Conservation (phyloP, 2,113 vertebrate species). For the Podarcis raffonei region DNA sequence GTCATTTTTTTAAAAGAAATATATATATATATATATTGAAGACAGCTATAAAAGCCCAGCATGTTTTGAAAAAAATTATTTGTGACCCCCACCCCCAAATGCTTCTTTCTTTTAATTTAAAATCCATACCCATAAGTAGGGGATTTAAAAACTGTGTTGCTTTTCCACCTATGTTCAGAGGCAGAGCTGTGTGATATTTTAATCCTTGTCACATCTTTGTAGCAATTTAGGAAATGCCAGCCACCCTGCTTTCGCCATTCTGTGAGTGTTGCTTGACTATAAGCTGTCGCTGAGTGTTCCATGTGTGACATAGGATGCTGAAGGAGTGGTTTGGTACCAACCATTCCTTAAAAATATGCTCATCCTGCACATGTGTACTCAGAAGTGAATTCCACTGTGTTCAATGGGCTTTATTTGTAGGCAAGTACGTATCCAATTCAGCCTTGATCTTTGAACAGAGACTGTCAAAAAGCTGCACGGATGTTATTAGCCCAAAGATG, state of each 20-base stretch:
- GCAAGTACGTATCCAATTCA: no score
- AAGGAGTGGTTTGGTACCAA: not conserved
- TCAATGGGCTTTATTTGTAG: not conserved
- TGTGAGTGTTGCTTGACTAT: not conserved
- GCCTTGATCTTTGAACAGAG: no score
- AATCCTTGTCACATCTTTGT: constrained; percentile 36
- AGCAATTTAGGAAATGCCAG: constrained; percentile 33
- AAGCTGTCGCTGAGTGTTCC: not conserved
- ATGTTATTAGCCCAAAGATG: no score
- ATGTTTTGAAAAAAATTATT: constrained; percentile 31
- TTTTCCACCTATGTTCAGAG: constrained; percentile 26
- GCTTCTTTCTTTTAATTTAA: constrained; percentile 47
- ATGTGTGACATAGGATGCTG: not conserved
- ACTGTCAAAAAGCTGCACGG: no score
- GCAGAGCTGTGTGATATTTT: constrained; percentile 39
- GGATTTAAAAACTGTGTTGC: not conserved
- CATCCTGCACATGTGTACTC: not conserved
- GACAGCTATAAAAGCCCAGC: constrained; percentile 32
- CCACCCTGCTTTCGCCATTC: not conserved
- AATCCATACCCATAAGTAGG: constrained; percentile 25
- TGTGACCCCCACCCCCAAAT: constrained; percentile 9
- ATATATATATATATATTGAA: no score
- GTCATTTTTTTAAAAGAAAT: not conserved
- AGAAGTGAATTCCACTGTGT: not conserved
- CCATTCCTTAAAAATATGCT: not conserved